phyloP scores from a whole-genome alignment of 2,113 vertebrate species.

The Struthio camelus region DNA sequence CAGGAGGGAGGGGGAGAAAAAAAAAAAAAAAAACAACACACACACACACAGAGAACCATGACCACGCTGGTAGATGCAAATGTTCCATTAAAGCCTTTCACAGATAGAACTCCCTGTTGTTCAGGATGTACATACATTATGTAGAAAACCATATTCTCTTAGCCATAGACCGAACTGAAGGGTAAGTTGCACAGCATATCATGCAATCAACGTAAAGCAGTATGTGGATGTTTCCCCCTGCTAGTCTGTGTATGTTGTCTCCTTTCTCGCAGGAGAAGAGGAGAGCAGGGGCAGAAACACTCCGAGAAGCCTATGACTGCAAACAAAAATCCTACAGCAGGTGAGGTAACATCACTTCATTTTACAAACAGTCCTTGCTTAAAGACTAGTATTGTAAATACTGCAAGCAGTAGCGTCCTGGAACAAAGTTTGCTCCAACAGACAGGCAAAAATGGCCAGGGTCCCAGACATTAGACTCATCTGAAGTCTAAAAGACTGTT shows the following conservation, averaged over 20 bases:
- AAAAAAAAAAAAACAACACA: not conserved
- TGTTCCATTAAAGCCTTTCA: not conserved
- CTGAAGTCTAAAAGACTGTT: not conserved
- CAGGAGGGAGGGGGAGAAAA: not conserved
- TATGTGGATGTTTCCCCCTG: not conserved
- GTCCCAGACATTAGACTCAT: not conserved
- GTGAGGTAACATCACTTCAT: slow-evolving; percentile 37
- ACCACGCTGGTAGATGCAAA: not conserved
- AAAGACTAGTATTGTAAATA: not conserved
- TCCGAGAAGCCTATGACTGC: slow-evolving; percentile 17
- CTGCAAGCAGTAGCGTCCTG: not conserved
- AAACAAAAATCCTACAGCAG: slow-evolving; percentile 61
- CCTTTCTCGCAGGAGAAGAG: not conserved
- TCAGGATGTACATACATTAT: not conserved
- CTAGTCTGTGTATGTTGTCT: not conserved
- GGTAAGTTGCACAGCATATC: not conserved
- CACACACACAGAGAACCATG: not conserved
- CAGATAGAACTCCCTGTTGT: not conserved
- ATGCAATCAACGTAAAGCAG: not conserved
- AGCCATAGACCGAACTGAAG: not conserved
- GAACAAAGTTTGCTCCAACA: slow-evolving; percentile 57
- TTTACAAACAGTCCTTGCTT: slow-evolving; percentile 33
- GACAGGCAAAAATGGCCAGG: not conserved
- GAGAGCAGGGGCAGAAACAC: not conserved
- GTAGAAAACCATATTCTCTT: not conserved